phyloP scores from a whole-genome alignment of 2,888 invertebrate genomes.

The Papilio gigon region DNA sequence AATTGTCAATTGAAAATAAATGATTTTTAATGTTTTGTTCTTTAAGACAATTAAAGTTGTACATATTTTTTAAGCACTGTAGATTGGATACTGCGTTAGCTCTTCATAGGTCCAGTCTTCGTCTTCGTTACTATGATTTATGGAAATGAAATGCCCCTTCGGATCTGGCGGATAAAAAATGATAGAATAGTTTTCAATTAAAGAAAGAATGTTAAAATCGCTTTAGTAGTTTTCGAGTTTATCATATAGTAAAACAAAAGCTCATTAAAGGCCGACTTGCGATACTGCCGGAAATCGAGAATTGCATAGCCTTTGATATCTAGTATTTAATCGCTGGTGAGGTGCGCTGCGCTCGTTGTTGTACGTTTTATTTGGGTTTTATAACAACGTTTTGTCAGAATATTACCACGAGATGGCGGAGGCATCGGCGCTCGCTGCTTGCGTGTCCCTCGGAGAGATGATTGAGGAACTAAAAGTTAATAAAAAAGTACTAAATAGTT shows the following conservation, averaged over 20 bases:
- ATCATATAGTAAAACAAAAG: no score
- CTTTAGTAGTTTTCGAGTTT: no score
- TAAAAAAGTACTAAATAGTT: no score
- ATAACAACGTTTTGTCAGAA: not conserved
- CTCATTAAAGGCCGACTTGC: no score
- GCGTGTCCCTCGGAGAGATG: not conserved
- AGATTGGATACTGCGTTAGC: not conserved
- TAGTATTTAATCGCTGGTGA: no score
- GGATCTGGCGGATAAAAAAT: constrained; percentile 1
- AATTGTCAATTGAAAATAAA: no score
- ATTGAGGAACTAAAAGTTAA: not conserved
- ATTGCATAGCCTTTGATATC: no score
- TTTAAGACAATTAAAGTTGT: not conserved
- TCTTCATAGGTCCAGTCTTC: constrained; percentile 26
- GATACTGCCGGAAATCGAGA: no score
- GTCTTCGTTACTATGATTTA: not conserved
- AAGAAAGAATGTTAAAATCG: no score
- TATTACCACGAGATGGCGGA: not conserved
- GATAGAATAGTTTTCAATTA: no score
- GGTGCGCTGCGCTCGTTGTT: no score
- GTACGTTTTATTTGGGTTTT: not conserved
- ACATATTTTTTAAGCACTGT: not conserved
- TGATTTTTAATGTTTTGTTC: no score
- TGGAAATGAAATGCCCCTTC: not conserved
- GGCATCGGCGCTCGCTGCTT: not conserved